Base-by-base conservation (phyloP, 1,140 invertebrate species). In the Armadillidium nasatum region DNA sequence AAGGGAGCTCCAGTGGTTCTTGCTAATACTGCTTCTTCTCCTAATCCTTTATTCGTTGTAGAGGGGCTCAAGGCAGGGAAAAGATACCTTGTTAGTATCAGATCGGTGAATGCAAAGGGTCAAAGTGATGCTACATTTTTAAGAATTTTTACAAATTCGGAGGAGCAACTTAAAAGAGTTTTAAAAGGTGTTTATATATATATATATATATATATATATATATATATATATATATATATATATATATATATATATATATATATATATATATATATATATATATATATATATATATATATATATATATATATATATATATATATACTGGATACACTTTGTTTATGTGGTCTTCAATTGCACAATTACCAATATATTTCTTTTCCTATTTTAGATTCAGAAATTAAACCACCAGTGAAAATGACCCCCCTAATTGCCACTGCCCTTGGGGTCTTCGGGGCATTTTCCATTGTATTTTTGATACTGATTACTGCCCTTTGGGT, bases 71-170 rank as follows among this genome's bases (percentile, higher is more conserved):
- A 85, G 77, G 81, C 90, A 0, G 90, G 90, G 23, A 86, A 89
- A 72, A 88, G 86, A 22, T 91, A 91, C 84, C 88, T 89, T 75
- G 86, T 96, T 66, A 88, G 92, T 72, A 89, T 93, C 76, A 95
- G 93, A 84, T 91, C 93, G 46, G 89, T 90, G 79, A 96, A 96
- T 86, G 89, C 91, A 46, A 95, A 95, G 85, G 94, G 94, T 68
- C 89, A 90, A 76, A 94, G 93, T 15, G 46, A 50, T 10, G 46
- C 46, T 9, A 50, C 46, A 9, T 50, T 50, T 15, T 15, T 50
- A 9, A 50, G 46, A 15, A 50, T 50, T 15, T 9, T 50, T 15
- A 50, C 46, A 9, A 50, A 50, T 50, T 50, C 46, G 15, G 46
- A 50, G 46, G 46, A 50, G 15, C 46, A 50, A 15, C 15, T 50